A percentile compares a stretch with the other conserved stretches of the same genome.
Conservation (phyloP, 2,113 vertebrate genomes). For the Rhinoptilus africanus region DNA sequence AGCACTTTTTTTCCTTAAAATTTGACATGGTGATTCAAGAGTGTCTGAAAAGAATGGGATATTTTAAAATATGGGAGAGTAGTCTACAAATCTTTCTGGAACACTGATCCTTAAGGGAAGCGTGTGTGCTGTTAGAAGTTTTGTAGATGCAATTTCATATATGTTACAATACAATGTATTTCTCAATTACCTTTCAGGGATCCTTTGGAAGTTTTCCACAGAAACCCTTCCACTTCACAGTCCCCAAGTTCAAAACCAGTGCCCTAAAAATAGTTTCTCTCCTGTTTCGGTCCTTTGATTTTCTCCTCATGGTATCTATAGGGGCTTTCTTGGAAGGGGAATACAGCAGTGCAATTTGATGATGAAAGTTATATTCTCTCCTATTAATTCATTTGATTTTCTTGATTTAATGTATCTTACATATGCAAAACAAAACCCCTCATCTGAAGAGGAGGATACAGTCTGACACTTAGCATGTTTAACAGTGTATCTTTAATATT, state of each 20-base stretch:
- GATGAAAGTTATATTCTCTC: background rate
- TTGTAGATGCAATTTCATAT: background rate
- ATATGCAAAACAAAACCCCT: background rate
- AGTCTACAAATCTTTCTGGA: background rate
- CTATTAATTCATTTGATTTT: background rate
- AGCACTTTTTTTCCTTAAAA: background rate
- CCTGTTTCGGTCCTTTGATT: background rate
- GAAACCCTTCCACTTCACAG: background rate
- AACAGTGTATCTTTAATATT: background rate
- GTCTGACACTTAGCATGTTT: background rate
- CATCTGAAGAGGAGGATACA: background rate
- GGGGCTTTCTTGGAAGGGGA: background rate
- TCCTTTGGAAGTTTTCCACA: background rate
- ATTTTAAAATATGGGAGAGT: background rate
- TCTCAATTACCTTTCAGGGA: background rate
- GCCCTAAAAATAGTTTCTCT: background rate
- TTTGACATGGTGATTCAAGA: background rate
- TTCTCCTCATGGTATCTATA: background rate
- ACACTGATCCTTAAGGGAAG: background rate
- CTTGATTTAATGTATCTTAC: background rate
- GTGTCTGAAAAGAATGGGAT: background rate
- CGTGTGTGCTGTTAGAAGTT: background rate
- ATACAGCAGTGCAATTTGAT: background rate
- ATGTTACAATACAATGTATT: background rate
- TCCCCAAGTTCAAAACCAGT: background rate